A percentile compares a stretch with the other conserved stretches of the same genome.
phyloP scores from a whole-genome alignment of 1,140 invertebrate genomes.

The Halictus rubicundus region DNA sequence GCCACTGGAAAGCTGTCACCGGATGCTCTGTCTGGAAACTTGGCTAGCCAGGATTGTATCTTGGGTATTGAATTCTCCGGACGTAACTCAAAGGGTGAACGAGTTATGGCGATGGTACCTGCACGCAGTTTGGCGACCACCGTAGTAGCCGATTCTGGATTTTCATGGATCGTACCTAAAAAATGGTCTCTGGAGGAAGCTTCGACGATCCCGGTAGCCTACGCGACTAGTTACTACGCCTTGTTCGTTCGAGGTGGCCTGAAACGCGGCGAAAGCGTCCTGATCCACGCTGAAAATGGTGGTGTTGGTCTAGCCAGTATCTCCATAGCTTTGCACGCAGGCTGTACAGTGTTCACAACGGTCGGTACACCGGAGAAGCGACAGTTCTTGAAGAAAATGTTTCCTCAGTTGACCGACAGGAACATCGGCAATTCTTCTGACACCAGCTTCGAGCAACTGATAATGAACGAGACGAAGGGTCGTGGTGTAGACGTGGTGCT shows the following conservation, averaged over 20 bases:
- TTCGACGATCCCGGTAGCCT: conserved; percentile 96
- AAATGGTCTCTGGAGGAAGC: conserved; percentile 95
- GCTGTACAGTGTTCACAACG: conserved; percentile 93
- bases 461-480: conserved; percentile 89
- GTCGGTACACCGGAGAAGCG: conserved; percentile 93
- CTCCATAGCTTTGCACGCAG: conserved; percentile 92
- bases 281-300: conserved; percentile 97
- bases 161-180: conserved; percentile 95
- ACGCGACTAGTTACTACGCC: conserved; percentile 96
- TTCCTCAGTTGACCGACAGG: conserved; percentile 90
- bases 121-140: conserved; percentile 94
- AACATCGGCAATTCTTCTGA: conserved; percentile 97
- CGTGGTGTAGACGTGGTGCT: conserved; percentile 95
- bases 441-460: conserved; percentile 93
- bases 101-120: conserved; percentile 97
- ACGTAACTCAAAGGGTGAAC: conserved; percentile 85
- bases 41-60: conserved; percentile 94
- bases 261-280: conserved; percentile 90
- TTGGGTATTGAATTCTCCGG: conserved; percentile 97
- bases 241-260: conserved; percentile 92
- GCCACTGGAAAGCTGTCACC: conserved; percentile 97
- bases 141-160: conserved; percentile 90
- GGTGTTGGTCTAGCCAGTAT: conserved; percentile 98
- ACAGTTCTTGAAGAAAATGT: conserved; percentile 92
- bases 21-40: conserved; percentile 94